Percentiles rank a stretch among this genome's conserved stretches.
Conservation (phyloP, 1,140 invertebrate species). For the Drosophila subpulchrella region DNA sequence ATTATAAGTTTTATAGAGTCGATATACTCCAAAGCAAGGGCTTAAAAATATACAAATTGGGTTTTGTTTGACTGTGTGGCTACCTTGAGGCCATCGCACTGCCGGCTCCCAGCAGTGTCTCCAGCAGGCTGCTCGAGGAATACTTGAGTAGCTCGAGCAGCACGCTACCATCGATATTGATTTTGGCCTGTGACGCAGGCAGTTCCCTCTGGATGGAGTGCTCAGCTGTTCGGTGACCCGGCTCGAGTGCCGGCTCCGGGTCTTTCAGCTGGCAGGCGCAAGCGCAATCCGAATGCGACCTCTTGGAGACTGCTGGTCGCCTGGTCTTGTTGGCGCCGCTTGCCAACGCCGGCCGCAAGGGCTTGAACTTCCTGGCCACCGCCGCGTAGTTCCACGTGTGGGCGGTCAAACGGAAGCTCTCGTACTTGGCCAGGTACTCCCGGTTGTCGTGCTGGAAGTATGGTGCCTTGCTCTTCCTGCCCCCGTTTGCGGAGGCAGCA, state of each 20-base stretch:
- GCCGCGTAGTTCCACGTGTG: constrained; percentile 74
- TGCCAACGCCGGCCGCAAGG: constrained; percentile 70
- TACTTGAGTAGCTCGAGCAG: constrained; percentile 72
- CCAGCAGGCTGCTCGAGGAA: constrained; percentile 63
- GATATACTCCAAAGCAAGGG: background rate
- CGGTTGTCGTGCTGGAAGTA: constrained; percentile 82
- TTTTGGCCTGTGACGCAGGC: constrained; percentile 16
- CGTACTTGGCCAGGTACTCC: constrained; percentile 69
- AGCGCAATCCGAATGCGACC: constrained; percentile 54
- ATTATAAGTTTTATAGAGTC: too few relatives aligned
- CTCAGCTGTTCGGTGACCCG: constrained; percentile 54
- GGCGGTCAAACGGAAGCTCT: constrained; percentile 66
- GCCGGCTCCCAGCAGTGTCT: constrained; percentile 67
- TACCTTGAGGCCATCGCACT: constrained; percentile 58
- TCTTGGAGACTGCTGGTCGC: constrained; percentile 57
- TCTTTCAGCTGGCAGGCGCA: constrained; percentile 62
- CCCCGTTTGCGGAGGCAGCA: constrained; percentile 7
- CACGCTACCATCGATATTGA: constrained; percentile 42
- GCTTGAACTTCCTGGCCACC: constrained; percentile 80
- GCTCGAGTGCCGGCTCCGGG: constrained; percentile 33
- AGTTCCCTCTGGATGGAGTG: constrained; percentile 30
- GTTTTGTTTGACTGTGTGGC: background rate
- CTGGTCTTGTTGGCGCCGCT: constrained; percentile 78
- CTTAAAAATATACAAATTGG: background rate
- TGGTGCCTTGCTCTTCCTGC: constrained; percentile 66